Conservation (phyloP, 2,888 invertebrate species). For the Oligia fasciuncula region DNA sequence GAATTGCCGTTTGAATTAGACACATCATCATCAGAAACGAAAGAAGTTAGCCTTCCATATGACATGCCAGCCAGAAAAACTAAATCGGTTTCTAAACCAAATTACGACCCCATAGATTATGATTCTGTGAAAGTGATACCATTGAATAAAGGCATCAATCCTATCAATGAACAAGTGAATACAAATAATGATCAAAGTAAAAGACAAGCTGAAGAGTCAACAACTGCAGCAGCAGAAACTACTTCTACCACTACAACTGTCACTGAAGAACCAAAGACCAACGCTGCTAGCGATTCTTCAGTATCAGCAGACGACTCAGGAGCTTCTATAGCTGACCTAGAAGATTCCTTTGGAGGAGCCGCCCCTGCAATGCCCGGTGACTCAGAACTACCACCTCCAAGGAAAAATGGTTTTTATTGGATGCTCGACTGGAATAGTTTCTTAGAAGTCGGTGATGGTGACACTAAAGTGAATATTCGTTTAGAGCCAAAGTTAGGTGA, state of each 20-base stretch:
- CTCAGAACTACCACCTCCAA: constrained; percentile 91
- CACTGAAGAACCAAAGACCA: constrained; percentile 73
- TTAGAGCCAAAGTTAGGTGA: constrained; percentile 95
- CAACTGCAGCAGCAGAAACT: constrained; percentile 46
- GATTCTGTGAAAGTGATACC: constrained; percentile 86
- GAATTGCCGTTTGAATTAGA: constrained; percentile 83
- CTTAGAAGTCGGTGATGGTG: constrained; percentile 94
- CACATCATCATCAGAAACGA: constrained; percentile 82
- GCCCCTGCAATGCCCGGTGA: constrained; percentile 90
- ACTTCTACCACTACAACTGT: constrained; percentile 65
- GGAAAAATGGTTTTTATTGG: constrained; percentile 95
- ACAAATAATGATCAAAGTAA: constrained; percentile 79
- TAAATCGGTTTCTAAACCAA: constrained; percentile 74
- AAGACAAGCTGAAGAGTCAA: constrained; percentile 74
- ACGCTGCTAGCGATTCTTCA: constrained; percentile 72
- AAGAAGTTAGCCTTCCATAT: constrained; percentile 79
- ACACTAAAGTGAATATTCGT: constrained; percentile 93
- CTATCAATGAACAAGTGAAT: constrained; percentile 75
- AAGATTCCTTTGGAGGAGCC: constrained; percentile 94
- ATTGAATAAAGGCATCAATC: constrained; percentile 80
- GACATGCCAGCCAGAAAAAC: constrained; percentile 81
- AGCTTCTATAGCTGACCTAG: constrained; percentile 92
- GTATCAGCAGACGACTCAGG: constrained; percentile 86
- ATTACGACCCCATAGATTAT: constrained; percentile 84
- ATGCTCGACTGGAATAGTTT: constrained; percentile 96